phyloP scores from a whole-genome alignment of 1,140 invertebrate species.

The Venustaconcha ellipsiformis region DNA sequence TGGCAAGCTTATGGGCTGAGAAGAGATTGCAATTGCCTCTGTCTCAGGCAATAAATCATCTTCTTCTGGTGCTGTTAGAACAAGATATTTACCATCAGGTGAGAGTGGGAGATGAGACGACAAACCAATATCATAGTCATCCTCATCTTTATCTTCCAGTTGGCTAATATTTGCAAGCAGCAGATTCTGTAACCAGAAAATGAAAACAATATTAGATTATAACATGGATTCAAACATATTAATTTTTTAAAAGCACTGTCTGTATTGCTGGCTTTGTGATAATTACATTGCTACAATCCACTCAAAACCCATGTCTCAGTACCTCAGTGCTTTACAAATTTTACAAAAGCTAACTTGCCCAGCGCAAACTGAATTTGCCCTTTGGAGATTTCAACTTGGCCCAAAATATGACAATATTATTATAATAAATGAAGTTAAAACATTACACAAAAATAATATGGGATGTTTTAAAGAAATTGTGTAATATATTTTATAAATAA shows the following conservation, averaged over 20 bases:
- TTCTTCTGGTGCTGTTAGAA: conserved; percentile 49
- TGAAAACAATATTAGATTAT: not conserved
- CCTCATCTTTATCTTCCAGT: conserved; percentile 48
- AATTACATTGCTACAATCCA: conserved; percentile 3
- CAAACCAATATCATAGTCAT: conserved; percentile 26
- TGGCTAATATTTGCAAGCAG: conserved; percentile 51
- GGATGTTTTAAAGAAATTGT: too few relatives aligned
- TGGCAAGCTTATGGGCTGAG: too few relatives aligned
- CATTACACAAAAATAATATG: too few relatives aligned
- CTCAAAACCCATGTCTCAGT: not conserved
- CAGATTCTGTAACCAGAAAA: conserved; percentile 29
- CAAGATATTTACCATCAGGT: conserved; percentile 58
- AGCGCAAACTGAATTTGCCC: not conserved
- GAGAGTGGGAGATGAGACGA: conserved; percentile 44
- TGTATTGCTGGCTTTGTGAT: conserved; percentile 2
- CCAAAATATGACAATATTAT: too few relatives aligned
- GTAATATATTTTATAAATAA: too few relatives aligned
- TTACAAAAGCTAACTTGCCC: not conserved
- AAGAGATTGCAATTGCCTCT: not conserved
- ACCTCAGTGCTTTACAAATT: not conserved
- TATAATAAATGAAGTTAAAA: too few relatives aligned
- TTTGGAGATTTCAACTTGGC: too few relatives aligned
- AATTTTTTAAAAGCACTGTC: conserved; percentile 6
- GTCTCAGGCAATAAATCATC: conserved; percentile 31
- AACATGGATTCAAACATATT: not conserved